Base-by-base conservation (phyloP, 2,888 invertebrate species). In the Apotomis betuletana region DNA sequence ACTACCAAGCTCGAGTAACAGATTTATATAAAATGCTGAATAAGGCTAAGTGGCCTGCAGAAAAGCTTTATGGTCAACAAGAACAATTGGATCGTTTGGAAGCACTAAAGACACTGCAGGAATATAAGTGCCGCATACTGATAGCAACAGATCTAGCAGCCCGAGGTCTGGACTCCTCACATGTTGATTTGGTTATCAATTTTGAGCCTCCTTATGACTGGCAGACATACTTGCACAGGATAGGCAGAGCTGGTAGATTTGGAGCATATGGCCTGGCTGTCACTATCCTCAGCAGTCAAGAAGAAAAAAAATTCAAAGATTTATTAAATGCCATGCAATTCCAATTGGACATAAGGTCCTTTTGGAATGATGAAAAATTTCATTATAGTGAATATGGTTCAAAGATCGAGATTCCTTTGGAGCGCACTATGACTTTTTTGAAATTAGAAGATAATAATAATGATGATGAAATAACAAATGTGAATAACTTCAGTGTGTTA, bases 241-340 rank as follows among this genome's bases (percentile, higher is more conserved):
- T 99, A 85, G 99, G 99, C 0, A 94, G 99, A 80, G 98, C 99
- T 58, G 99, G 99, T 0, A 94, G 99, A 74, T 99, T 96, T 93
- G 99, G 99, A 0, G 96, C 97, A 0, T 95, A 95, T 85, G 98
- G 98, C 67, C 94, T 95, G 70, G 96, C 97, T 41, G 94, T 98
- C 12, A 96, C 96, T 64, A 94, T 98, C 71, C 89, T 96, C 8
- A 94, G 95, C 78, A 93, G 94, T 63, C 90, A 94, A 68, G 97
- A 98, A 85, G 78, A 94, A 61, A 77, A 84, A 1, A 90, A 88
- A 58, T 96, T 97, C 78, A 90, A 90, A 79, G 86, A 90, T 64
- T 90, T 96, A 60, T 84, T 96, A 51, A 87, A 92, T 3, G 85
- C 89, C n/a, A 93, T 96, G 67, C 95, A 94, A 57, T 94, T 82